phyloP scores from a whole-genome alignment of 2,888 invertebrate genomes.

The Apoderus coryli region DNA sequence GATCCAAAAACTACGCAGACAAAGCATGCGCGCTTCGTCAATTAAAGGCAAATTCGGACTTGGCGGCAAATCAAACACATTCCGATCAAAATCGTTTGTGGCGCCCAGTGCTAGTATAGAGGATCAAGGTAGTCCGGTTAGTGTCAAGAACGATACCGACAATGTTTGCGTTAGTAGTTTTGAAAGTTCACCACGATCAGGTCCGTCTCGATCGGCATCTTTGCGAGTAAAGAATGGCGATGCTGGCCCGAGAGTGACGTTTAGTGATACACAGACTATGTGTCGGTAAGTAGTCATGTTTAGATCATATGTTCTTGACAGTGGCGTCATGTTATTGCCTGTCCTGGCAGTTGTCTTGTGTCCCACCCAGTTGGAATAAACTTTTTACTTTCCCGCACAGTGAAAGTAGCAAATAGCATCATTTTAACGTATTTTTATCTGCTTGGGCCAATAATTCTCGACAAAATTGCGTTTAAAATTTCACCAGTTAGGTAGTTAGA shows the following conservation, averaged over 20 bases:
- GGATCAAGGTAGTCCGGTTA: slow-evolving; percentile 33
- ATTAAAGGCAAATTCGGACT: slow-evolving; percentile 68
- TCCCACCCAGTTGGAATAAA: no score
- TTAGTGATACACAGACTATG: slow-evolving; percentile 44
- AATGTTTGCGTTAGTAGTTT: slow-evolving; percentile 42
- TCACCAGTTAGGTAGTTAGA: no score
- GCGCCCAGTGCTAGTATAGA: slow-evolving; percentile 53
- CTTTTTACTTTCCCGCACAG: no score
- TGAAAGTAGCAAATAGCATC: no score
- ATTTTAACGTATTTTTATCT: no score
- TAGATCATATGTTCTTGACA: no score
- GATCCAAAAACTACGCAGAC: slow-evolving; percentile 76
- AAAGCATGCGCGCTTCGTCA: slow-evolving; percentile 65
- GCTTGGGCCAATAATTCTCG: no score
- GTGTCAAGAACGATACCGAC: no score
- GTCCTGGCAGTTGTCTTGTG: no score
- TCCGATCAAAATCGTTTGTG: slow-evolving; percentile 64
- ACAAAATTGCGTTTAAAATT: no score
- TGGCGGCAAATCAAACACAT: slow-evolving; percentile 44
- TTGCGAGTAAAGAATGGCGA: slow-evolving; percentile 39
- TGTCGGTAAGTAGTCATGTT: no score
- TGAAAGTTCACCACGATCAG: slow-evolving; percentile 59
- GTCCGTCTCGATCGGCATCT: slow-evolving; percentile 58
- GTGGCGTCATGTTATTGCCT: no score
- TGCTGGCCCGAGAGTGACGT: slow-evolving; percentile 41